Evolutionary conservation across 1,140 invertebrate genomes (phyloP).

Genomic region (Globodera ellingtonae): DNA sequence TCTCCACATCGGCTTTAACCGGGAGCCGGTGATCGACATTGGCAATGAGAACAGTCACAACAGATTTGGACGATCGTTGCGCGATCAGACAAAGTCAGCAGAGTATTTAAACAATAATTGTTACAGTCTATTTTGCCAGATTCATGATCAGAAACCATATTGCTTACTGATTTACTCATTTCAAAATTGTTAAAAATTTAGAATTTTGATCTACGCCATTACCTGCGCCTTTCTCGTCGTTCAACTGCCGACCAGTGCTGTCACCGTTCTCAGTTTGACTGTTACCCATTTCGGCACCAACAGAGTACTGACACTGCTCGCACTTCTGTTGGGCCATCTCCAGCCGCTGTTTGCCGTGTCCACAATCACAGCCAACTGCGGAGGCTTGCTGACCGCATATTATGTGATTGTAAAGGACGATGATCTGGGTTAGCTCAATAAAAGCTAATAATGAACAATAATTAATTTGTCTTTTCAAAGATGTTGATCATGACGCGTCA

Average conservation of each 20-base stretch:
- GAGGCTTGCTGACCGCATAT: constrained; percentile 62
- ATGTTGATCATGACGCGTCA: constrained; percentile 55
- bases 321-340: constrained; percentile 49
- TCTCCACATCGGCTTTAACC: constrained; percentile 61
- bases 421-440: constrained; percentile 48
- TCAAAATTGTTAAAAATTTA: constrained; percentile 39
- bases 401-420: constrained; percentile 65
- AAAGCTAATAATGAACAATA: background rate
- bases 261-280: constrained; percentile 57
- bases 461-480: background rate
- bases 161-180: background rate
- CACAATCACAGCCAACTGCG: constrained; percentile 59
- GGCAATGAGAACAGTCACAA: constrained; percentile 57
- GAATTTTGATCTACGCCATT: constrained; percentile 64
- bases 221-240: constrained; percentile 63
- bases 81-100: constrained; percentile 41
- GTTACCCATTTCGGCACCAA: constrained; percentile 65
- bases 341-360: constrained; percentile 49
- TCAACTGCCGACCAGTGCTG: constrained; percentile 60
- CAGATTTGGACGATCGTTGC: constrained; percentile 60
- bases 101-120: background rate
- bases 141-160: background rate
- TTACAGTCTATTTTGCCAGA: background rate
- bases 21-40: constrained; percentile 60
- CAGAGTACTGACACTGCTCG: constrained; percentile 47